Evolutionary conservation across 2,888 invertebrate genomes (phyloP).

Genomic region (Platycheirus albimanus): DNA sequence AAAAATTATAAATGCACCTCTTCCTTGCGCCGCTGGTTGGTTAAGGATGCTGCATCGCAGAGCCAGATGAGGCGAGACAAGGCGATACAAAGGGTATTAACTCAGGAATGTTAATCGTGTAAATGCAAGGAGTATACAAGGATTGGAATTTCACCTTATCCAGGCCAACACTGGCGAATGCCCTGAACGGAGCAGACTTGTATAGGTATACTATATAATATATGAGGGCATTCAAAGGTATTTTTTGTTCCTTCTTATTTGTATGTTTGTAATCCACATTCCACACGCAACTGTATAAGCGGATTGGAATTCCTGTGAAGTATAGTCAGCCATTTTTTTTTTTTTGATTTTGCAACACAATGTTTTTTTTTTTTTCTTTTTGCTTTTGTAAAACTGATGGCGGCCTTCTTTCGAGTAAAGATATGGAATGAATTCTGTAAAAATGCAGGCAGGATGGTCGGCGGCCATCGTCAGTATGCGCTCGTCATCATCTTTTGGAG

Average conservation of each 20-base stretch:
- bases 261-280: constrained; percentile 65
- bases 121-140: constrained; percentile 67
- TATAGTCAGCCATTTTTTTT: not conserved
- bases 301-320: constrained; percentile 60
- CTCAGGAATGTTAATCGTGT: constrained; percentile 71
- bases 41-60: not conserved
- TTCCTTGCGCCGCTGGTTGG: too few relatives aligned
- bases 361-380: constrained; percentile 8
- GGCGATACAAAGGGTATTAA: constrained; percentile 50
- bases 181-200: constrained; percentile 12
- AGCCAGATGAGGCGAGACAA: not conserved
- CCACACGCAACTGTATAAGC: constrained; percentile 58
- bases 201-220: too few relatives aligned
- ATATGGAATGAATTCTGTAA: constrained; percentile 54
- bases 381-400: constrained; percentile 12
- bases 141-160: constrained; percentile 70
- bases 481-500: constrained; percentile 15
- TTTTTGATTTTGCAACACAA: constrained; percentile 7
- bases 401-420: constrained; percentile 13
- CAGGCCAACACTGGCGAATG: constrained; percentile 44
- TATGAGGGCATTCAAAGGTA: constrained; percentile 23
- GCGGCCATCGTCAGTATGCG: constrained; percentile 8
- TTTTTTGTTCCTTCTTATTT: constrained; percentile 8
- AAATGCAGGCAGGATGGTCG: constrained; percentile 36
- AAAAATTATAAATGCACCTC: constrained; percentile 20